Base-by-base conservation (phyloP, 2,888 invertebrate species). In the Tribolium freemani region DNA sequence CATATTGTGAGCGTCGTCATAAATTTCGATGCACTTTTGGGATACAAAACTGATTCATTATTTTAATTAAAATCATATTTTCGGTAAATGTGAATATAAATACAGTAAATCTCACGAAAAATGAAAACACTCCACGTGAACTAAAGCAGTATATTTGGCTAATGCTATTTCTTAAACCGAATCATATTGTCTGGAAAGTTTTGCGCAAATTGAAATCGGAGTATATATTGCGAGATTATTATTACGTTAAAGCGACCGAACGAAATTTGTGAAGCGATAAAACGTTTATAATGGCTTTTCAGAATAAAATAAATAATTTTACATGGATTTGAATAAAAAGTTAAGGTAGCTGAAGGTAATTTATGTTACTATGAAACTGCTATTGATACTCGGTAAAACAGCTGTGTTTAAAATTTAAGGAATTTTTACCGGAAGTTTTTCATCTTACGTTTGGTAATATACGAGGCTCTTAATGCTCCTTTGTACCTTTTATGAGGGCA, bases 401-500 rank as follows among this genome's bases (percentile, higher is more conserved):
- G 21, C 13, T 1, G 50, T 48, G 54, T 63, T 58, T 58, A 31
- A 58, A 51, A 21, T 68, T 68, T 68, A 56, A 68, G 44, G 57
- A 67, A 67, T 67, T 56, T 38, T 56, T 31, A 38, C 31, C 11
- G 67, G 53, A 60, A 60, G 48, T 26, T 60, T 60, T 48, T 60
- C 60, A 60, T 60, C 60, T 46, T 60, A 45, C 20, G 56, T 67
- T 48, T 48, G 46, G 46, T 67, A 67, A 67, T 67, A 67, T 67
- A 67, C 56, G 67, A 56, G 9, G 26, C 11, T 67, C 13, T 67
- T 67, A 67, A 67, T 67, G 67, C 67, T 48, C 46, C 53, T 56
- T 56, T 67, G 67, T 67, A 67, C 56, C 67, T 67, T 67, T 56
- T 56, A 56, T 60, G 67, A 56, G 56, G 46, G 46, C 54, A 53